These are phyloP conservation scores for Isurus oxyrinchus DNA, from an alignment of 2,113 vertebrate species.

Conservation along the genomic window DNA sequence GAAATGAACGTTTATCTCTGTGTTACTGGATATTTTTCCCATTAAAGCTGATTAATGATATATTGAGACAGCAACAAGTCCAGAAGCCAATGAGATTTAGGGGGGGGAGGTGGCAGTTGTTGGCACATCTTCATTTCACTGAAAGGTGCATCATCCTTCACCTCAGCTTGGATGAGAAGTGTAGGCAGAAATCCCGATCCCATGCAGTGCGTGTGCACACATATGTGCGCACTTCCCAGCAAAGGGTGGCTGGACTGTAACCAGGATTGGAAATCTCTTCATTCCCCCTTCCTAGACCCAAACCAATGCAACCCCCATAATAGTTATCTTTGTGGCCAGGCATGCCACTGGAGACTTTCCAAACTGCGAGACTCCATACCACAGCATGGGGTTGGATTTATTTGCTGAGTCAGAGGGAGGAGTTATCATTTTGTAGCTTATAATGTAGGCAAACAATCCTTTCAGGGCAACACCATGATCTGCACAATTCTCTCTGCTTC, in stretches of 20 bases:
- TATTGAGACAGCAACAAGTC: too few species aligned
- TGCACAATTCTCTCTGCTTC: too few species aligned
- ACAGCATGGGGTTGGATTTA: not conserved
- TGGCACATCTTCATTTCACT: not conserved
- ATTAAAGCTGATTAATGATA: not conserved
- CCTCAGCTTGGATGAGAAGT: not conserved
- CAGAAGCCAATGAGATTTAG: not conserved
- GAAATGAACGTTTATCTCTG: slow-evolving; percentile 7
- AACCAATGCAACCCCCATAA: not conserved
- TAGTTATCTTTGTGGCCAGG: too few species aligned
- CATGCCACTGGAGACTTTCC: not conserved
- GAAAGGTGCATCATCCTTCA: not conserved
- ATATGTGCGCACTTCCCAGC: not conserved
- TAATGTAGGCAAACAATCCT: not conserved
- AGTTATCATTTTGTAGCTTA: too few species aligned
- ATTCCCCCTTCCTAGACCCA: not conserved
- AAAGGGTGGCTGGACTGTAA: not conserved
- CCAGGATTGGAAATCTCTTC: not conserved
- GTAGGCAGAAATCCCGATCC: not conserved
- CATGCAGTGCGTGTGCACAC: not conserved
- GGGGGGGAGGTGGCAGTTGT: not conserved
- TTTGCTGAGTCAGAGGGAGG: not conserved
- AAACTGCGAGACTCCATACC: not conserved
- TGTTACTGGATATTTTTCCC: not conserved
- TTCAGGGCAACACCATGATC: not conserved